Evolutionary conservation across 2,113 vertebrate genomes (phyloP), one percentile per base, ranked within the genome.

Genomic region (Zosterops pallidus): DNA sequence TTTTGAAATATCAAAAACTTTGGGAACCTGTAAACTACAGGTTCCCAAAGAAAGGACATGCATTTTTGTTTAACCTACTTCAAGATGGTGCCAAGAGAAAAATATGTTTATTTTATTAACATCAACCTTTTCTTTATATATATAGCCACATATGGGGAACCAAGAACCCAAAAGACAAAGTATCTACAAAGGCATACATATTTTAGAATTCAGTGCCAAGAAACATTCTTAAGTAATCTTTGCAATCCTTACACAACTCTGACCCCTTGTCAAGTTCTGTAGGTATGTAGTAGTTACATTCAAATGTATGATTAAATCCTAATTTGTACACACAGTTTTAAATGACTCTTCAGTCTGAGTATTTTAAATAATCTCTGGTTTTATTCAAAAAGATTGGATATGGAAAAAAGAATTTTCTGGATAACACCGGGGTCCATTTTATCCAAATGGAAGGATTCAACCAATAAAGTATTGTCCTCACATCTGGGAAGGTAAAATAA

Each of bases 341-440:
- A 57, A 79, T 13, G 4, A 65, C n/a, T n/a, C 8, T 21, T 83
- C 19, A 50, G 46, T 9, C 41, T 44, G 4, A 69, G 9, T 5
- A 72, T 53, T 86, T 86, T 23, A 64, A 57, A 24, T n/a, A 67
- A 53, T 24, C 7, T 35, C 23, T 19, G 20, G 1, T 28, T 86
- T 67, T 86, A 69, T 74, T 89, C 8, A 50, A 20, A 70, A 86
- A 46, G 0, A 74, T 11, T 26, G 74, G 25, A 52, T n/a, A 68
- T 25, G 5, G 12, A 46, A 46, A 77, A 70, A 89, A 65, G 12
- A 52, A 11, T 37, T 72, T 76, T 83, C 52, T 70, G 33, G 41
- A 75, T 56, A 62, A 50, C 0, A 0, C 0, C 86, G 25, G 1
- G 4, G 15, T 29, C 26, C 13, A 19, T 74, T 95, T 77, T 50